Percentiles rank a stretch among this genome's conserved stretches.
These are phyloP conservation scores for Enteromius trimaculatus DNA, from an alignment of 2,797 vertebrate genomes.

Conservation along the genomic window DNA sequence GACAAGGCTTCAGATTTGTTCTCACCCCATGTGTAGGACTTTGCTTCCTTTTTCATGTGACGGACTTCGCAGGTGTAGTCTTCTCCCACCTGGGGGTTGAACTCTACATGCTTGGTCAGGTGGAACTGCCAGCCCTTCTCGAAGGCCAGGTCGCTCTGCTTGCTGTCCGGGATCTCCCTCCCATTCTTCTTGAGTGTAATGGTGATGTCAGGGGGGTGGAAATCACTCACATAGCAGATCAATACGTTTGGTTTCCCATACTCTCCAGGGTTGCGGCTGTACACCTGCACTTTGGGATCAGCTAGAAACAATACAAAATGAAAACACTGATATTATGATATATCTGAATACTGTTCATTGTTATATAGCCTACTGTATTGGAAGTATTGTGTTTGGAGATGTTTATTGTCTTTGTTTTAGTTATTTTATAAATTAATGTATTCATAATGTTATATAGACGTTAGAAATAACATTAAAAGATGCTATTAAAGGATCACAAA, in stretches of 20 bases:
- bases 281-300: conserved; percentile 71
- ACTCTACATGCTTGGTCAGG: conserved; percentile 53
- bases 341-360: neutral
- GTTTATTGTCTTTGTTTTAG: neutral
- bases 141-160: conserved; percentile 74
- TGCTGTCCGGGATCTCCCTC: fast-evolving
- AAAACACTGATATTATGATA: neutral
- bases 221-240: conserved; percentile 73
- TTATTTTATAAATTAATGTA: too few relatives aligned
- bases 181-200: conserved; percentile 66
- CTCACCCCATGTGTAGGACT: conserved; percentile 69
- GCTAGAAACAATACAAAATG: conserved; percentile 57
- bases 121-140: conserved; percentile 77
- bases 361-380: neutral
- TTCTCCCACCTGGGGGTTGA: neutral
- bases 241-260: conserved; percentile 63
- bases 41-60: conserved; percentile 58
- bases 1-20: too few relatives aligned
- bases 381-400: neutral
- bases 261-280: conserved; percentile 59
- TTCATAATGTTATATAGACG: neutral
- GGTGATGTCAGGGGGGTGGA: conserved; percentile 76
- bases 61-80: conserved; percentile 52
- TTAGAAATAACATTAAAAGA: neutral
- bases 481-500: neutral